These are phyloP conservation scores for Rhagonycha fulva DNA, from an alignment of 2,888 invertebrate genomes.

Conservation along the genomic window DNA sequence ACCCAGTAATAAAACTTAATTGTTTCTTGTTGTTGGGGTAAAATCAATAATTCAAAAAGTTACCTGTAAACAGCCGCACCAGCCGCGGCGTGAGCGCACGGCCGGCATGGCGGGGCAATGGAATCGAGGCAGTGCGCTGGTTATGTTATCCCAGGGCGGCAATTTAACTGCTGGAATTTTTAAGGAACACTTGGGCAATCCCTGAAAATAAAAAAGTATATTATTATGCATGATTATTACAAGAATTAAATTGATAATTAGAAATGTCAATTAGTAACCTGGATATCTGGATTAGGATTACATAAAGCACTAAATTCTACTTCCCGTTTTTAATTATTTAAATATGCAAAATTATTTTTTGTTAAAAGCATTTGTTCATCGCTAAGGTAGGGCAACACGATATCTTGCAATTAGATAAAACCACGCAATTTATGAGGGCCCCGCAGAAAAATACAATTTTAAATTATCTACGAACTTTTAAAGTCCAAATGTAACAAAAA, in stretches of 20 bases:
- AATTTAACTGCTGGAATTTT: conserved; percentile 51
- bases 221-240: not conserved
- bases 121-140: conserved; percentile 62
- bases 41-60: conserved; percentile 39
- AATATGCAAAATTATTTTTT: not conserved
- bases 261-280: not conserved
- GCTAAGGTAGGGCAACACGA: not conserved
- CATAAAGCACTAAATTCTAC: not conserved
- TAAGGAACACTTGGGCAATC: conserved; percentile 71
- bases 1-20: not conserved
- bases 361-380: not conserved
- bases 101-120: conserved; percentile 75
- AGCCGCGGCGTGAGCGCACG: conserved; percentile 67
- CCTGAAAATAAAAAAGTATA: conserved; percentile 57
- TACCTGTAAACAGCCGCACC: conserved; percentile 87
- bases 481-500: not conserved
- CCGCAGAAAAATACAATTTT: not conserved
- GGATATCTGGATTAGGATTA: not conserved
- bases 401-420: not conserved
- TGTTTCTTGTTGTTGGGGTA: not conserved
- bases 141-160: conserved; percentile 70
- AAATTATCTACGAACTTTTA: not conserved
- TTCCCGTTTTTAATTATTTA: not conserved
- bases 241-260: not conserved
- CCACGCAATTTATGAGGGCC: not conserved